phyloP scores from a whole-genome alignment of 1,140 invertebrate genomes.

The Trichogramma pretiosum region DNA sequence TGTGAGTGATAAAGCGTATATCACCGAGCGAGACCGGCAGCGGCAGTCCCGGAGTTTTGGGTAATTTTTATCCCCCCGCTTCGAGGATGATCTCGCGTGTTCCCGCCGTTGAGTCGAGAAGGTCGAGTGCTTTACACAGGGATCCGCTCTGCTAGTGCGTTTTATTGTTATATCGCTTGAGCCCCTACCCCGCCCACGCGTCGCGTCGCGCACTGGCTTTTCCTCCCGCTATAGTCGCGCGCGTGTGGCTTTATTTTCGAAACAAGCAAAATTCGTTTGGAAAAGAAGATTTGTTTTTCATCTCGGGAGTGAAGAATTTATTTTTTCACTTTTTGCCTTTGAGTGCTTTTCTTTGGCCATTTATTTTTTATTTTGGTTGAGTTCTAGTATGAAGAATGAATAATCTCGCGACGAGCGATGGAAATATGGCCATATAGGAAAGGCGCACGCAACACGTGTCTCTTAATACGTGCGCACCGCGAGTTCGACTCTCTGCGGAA shows the following conservation, averaged over 20 bases:
- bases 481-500: no score
- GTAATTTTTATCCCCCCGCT: conserved; percentile 13
- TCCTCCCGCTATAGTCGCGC: conserved; percentile 6
- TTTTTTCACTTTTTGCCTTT: neutral
- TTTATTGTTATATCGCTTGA: conserved; percentile 16
- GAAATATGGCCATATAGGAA: no score
- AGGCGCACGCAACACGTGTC: no score
- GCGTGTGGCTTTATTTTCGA: conserved; percentile 4
- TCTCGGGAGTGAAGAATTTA: no score
- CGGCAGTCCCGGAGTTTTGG: conserved; percentile 3
- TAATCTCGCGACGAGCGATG: no score
- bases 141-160: conserved; percentile 10
- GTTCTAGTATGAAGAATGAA: no score
- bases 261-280: conserved; percentile 5
- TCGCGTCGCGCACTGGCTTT: no score
- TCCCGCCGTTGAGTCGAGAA: conserved; percentile 13
- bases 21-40: neutral
- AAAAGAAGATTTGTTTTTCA: conserved; percentile 6
- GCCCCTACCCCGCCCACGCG: no score
- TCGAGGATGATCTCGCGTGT: conserved; percentile 7
- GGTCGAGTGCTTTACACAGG: conserved; percentile 2
- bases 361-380: neutral
- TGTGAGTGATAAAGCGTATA: neutral
- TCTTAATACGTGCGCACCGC: no score
- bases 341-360: conserved; percentile 12